Evolutionary conservation across 2,113 vertebrate species (phyloP), one percentile per base, ranked within the genome.

Genomic region (Brachionichthys hirsutus): DNA sequence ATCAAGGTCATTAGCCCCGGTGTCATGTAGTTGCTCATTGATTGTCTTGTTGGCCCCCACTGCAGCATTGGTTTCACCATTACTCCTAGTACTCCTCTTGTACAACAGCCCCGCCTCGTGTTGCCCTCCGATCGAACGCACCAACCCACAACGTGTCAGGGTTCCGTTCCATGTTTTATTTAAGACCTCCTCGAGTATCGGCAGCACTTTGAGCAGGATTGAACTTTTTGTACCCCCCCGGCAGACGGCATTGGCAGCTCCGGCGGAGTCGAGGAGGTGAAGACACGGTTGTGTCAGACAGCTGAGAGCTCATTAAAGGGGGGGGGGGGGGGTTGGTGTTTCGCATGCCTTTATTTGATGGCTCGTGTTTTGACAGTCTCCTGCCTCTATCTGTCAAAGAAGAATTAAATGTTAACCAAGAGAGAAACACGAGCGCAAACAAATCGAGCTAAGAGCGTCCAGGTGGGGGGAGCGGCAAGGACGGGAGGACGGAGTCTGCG

Each of bases 131-230:
- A 76, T 81, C 55, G 70, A 80, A 75, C 69, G 41, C 68, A 34
- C 11, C 48, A 40, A 52, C 30, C 49, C n/a, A 14, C 70, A 6
- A 20, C 35, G 43, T 65, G 75, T 82, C 77, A 60, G 77, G 81
- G 73, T 82, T 71, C 78, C 63, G 78, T 67, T 83, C 85, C 80
- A 82, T 89, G 75, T 86, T 83, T 89, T 85, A 87, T 87, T 87
- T 62, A 82, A 81, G 76, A 60, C 57, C 65, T 75, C 55, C 74
- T 73, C 44, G 8, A 67, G 65, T 75, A 66, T 79, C 82, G 44
- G 57, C n/a, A 51, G 73, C 76, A 56, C 75, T 81, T 80, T 72
- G 64, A 75, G 69, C 53, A 9, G 71, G 58, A 50, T 75, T 67
- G 51, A 62, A 77, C 64, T 67, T 78, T 66, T 62, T 64, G 58